Evolutionary conservation across 2,888 invertebrate genomes (phyloP).

Genomic region (Panorpa germanica): DNA sequence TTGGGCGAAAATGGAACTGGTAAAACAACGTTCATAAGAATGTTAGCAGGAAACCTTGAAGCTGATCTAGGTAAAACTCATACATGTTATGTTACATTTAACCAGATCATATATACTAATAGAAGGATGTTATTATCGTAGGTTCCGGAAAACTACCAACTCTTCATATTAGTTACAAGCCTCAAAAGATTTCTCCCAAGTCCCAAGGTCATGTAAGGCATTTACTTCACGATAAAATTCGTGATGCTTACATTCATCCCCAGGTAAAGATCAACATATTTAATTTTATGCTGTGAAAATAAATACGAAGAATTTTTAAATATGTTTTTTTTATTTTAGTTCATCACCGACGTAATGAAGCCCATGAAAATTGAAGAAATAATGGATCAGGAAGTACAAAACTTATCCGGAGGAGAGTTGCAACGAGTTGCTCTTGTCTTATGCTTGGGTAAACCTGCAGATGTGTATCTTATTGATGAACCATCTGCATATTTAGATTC

Average conservation of each 20-base stretch:
- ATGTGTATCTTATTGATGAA: slow-evolving; percentile 97
- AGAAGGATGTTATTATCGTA: slow-evolving; percentile 14
- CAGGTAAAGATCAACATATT: slow-evolving; percentile 31
- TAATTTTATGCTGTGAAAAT: slow-evolving; percentile 4
- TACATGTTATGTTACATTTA: background rate
- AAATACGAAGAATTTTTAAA: slow-evolving; percentile 3
- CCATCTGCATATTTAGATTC: slow-evolving; percentile 98
- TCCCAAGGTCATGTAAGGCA: slow-evolving; percentile 84
- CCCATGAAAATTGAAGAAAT: slow-evolving; percentile 93
- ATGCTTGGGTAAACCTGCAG: slow-evolving; percentile 95
- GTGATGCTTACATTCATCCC: slow-evolving; percentile 95
- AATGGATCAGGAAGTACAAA: slow-evolving; percentile 95
- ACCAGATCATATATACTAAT: background rate
- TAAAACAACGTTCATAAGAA: slow-evolving; percentile 96
- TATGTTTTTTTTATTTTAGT: slow-evolving; percentile 31
- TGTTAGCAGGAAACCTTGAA: slow-evolving; percentile 89
- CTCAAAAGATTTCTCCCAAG: slow-evolving; percentile 98
- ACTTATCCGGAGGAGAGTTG: slow-evolving; percentile 97
- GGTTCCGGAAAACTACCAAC: slow-evolving; percentile 58
- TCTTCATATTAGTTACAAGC: slow-evolving; percentile 97
- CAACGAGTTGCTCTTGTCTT: slow-evolving; percentile 92
- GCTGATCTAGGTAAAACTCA: slow-evolving; percentile 50
- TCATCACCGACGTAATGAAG: slow-evolving; percentile 97
- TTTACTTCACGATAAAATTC: slow-evolving; percentile 87
- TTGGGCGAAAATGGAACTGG: slow-evolving; percentile 97